Evolutionary conservation across 2,113 vertebrate genomes (phyloP).

Genomic region (Tringa solitaria): DNA sequence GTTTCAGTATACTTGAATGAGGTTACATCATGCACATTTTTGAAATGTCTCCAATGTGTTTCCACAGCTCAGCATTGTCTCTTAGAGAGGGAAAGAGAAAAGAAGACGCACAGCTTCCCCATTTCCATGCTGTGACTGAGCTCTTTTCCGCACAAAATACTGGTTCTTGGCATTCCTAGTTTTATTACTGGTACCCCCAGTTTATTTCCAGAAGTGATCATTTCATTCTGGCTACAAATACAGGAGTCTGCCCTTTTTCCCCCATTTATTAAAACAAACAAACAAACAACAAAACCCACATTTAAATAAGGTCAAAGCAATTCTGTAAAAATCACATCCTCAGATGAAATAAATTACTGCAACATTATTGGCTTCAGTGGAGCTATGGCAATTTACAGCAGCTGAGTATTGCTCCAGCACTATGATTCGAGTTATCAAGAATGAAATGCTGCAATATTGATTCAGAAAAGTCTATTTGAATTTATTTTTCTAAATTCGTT

Average conservation of each 20-base stretch:
- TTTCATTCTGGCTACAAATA: neutral
- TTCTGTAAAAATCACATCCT: conserved; percentile 12
- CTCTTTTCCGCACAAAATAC: neutral
- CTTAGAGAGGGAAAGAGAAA: neutral
- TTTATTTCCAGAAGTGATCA: neutral
- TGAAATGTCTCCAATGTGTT: neutral
- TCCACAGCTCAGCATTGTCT: neutral
- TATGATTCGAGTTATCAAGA: conserved; percentile 18
- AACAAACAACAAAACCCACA: neutral
- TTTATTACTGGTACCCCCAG: neutral
- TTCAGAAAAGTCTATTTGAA: conserved; percentile 36
- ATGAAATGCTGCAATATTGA: conserved; percentile 42
- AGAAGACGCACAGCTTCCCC: neutral
- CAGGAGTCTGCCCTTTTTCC: neutral
- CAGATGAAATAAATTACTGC: conserved; percentile 21
- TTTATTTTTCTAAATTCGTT: conserved; percentile 42
- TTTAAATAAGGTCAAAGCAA: neutral
- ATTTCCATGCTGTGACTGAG: neutral
- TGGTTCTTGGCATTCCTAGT: neutral
- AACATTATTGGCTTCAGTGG: neutral
- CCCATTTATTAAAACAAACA: conserved; percentile 10
- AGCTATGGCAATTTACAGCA: conserved; percentile 14
- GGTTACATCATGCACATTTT: neutral
- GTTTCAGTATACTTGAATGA: neutral
- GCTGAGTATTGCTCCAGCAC: conserved; percentile 8